Conservation (phyloP, 2,888 invertebrate species). For the Hyppa rectilinea region DNA sequence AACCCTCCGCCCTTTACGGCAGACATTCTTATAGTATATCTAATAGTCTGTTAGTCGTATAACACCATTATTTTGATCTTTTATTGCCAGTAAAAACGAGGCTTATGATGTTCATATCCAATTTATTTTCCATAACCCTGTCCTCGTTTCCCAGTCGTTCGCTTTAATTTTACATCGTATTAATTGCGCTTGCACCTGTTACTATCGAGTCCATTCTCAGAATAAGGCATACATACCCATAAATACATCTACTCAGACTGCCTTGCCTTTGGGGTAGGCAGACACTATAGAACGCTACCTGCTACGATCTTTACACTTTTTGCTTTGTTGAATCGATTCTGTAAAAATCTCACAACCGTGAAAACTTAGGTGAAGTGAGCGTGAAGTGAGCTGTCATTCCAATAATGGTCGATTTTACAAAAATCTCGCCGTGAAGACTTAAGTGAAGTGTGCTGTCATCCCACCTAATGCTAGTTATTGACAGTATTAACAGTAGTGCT, state of each 20-base stretch:
- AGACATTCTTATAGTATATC: neutral
- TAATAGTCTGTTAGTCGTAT: constrained; percentile 1
- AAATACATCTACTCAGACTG: neutral
- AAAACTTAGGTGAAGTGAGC: too few relatives aligned
- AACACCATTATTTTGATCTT: constrained; percentile 13
- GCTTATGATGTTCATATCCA: constrained; percentile 3
- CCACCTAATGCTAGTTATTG: too few relatives aligned
- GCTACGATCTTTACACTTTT: neutral
- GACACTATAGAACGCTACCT: neutral
- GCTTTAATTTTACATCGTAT: constrained; percentile 15
- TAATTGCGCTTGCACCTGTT: constrained; percentile 28
- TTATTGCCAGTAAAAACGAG: constrained; percentile 25
- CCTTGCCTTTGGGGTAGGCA: neutral
- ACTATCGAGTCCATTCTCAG: neutral
- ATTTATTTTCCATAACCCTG: constrained; percentile 27
- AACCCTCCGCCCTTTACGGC: too few relatives aligned
- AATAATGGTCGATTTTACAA: too few relatives aligned
- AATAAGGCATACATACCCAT: neutral
- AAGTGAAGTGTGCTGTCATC: too few relatives aligned
- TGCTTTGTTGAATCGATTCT: neutral
- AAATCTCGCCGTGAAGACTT: too few relatives aligned
- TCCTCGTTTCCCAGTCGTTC: constrained; percentile 6
- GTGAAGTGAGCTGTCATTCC: too few relatives aligned
- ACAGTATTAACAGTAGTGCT: too few relatives aligned
- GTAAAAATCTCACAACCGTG: too few relatives aligned